Evolutionary conservation across 2,888 invertebrate species (phyloP), one percentile per base, ranked within the genome.

Genomic region (Dasypolia templi): DNA sequence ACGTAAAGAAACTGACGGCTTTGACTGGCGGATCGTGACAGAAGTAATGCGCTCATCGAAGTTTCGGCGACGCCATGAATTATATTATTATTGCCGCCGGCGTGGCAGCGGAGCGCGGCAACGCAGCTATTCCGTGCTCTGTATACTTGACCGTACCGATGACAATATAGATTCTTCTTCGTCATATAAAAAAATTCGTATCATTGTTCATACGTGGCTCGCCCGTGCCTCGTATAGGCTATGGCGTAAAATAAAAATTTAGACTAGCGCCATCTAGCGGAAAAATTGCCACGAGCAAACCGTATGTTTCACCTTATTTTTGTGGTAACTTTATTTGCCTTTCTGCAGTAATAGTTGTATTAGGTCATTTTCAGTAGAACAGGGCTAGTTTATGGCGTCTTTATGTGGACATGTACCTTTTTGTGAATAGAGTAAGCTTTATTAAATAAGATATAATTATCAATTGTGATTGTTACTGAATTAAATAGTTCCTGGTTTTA

Each of bases 401-500:
- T 42, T 61, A 55, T 22, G 5, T 62, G 49, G 82, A 51, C 59
- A 65, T 61, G 63, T 53, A 64, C 58, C 46, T 75, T 4, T 56
- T 62, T 58, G 44, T 62, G 51, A 58, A 80, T 75, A 67, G 26
- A 67, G 58, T 76, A 68, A 49, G 42, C 42, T 59, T 35, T 29
- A 56, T 29, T 49, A 2, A 59, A 53, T 72, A 83, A 63, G 58
- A 58, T 39, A 69, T 51, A 29, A 58, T 63, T 62, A 66, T 69
- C 12, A 68, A 59, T 65, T 77, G 74, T 83, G 74, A 82, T 84
- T 74, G 67, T 69, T 62, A 75, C 75, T 75, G 46, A 76, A 79
- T 74, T 49, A 70, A 61, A 82, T 68, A 85, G 83, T 85, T 83
- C 83, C 85, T 83, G 85, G 70, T 68, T n/a, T n/a, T 70, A 56